Evolutionary conservation across 2,113 vertebrate genomes (phyloP).

Genomic region (Poicephalus meyeri): DNA sequence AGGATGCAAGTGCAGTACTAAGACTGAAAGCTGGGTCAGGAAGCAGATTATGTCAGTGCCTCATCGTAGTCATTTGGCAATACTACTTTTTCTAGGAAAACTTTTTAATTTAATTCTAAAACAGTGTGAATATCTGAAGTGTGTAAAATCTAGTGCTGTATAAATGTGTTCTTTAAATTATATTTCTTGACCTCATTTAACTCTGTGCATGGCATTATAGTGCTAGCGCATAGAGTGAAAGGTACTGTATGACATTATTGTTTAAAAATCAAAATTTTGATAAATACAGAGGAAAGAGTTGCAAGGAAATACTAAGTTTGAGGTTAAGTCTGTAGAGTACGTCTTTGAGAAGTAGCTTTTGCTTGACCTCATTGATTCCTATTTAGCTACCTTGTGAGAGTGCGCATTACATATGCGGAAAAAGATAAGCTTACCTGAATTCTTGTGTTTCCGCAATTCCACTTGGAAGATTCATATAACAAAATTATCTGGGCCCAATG

Average conservation of each 20-base stretch:
- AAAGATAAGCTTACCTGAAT: neutral
- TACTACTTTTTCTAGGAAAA: neutral
- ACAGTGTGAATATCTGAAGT: neutral
- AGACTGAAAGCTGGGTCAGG: neutral
- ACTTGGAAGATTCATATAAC: neutral
- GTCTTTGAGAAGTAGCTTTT: neutral
- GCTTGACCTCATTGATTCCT: neutral
- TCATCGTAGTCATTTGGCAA: neutral
- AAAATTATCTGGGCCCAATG: neutral
- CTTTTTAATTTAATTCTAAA: neutral
- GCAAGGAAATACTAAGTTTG: neutral
- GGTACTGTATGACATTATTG: neutral
- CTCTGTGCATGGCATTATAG: neutral
- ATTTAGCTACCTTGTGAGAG: neutral
- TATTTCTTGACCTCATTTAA: neutral
- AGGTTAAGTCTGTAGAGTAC: neutral
- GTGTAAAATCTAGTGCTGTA: neutral
- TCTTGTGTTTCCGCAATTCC: neutral
- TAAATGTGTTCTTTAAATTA: neutral
- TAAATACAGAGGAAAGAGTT: neutral
- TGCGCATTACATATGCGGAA: neutral
- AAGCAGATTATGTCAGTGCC: neutral
- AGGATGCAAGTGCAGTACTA: neutral
- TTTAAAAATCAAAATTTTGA: neutral
- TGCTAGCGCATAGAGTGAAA: neutral